Evolutionary conservation across 92 coral and sea anemone genomes (phyloP).

Genomic region (Heteractis magnifica): DNA sequence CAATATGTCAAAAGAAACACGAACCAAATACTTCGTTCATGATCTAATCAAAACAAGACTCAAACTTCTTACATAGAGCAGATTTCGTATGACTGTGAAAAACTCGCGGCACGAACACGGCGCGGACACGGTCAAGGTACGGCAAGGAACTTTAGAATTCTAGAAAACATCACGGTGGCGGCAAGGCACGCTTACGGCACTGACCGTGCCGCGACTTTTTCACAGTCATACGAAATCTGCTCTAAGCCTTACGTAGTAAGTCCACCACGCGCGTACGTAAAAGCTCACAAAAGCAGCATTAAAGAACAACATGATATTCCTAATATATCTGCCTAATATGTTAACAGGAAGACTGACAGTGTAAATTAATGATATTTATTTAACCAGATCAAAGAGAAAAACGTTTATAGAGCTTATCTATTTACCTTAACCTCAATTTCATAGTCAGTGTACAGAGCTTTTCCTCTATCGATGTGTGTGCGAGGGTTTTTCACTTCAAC

Average conservation of each 20-base stretch:
- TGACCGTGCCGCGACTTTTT: too few relatives aligned
- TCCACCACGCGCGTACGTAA: too few relatives aligned
- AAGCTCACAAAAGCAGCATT: neutral
- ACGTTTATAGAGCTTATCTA: neutral
- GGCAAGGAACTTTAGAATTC: too few relatives aligned
- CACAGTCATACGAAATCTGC: too few relatives aligned
- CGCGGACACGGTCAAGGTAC: too few relatives aligned
- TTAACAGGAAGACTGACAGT: neutral
- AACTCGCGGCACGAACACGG: too few relatives aligned
- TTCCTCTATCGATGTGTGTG: slow-evolving; percentile 74
- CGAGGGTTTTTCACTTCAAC: slow-evolving; percentile 78
- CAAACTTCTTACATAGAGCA: neutral
- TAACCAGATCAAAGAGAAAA: neutral
- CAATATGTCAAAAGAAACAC: neutral
- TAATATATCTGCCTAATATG: too few relatives aligned
- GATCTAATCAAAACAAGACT: neutral
- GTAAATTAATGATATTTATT: neutral
- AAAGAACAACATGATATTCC: neutral
- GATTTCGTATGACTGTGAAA: too few relatives aligned
- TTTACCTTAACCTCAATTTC: slow-evolving; percentile 74
- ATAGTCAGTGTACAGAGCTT: slow-evolving; percentile 79
- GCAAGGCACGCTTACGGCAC: too few relatives aligned
- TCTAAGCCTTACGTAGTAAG: too few relatives aligned
- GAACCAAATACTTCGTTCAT: neutral
- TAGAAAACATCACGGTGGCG: too few relatives aligned